Evolutionary conservation across 1,140 invertebrate species (phyloP).

Genomic region (Mylabris phalerata): DNA sequence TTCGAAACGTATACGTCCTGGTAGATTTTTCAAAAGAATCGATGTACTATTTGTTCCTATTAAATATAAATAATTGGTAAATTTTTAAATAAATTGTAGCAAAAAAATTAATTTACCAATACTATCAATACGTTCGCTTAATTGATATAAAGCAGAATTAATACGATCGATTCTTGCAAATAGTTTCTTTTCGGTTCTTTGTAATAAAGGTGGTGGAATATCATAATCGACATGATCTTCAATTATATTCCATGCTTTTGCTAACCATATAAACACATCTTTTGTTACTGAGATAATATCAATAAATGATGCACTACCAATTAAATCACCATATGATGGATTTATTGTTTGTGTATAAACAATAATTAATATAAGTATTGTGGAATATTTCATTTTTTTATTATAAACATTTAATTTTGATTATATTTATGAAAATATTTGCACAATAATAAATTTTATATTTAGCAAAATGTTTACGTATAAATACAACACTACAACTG

Average conservation of each 20-base stretch:
- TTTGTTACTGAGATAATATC: conserved; percentile 56
- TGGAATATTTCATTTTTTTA: too few species aligned
- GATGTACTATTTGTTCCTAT: conserved; percentile 33
- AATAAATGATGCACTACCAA: conserved; percentile 20
- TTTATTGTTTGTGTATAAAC: conserved; percentile 17
- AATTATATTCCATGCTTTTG: conserved; percentile 57
- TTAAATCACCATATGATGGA: not conserved
- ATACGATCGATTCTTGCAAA: conserved; percentile 33
- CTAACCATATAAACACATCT: conserved; percentile 50
- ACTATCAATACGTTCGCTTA: conserved; percentile 34
- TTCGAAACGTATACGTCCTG: conserved; percentile 46
- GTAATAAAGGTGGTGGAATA: conserved; percentile 50
- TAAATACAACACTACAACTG: conserved; percentile 27
- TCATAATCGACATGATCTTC: conserved; percentile 47
- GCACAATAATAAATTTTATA: too few species aligned
- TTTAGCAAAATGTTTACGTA: too few species aligned
- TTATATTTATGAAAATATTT: too few species aligned
- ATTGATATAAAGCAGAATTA: conserved; percentile 17
- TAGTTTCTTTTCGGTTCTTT: conserved; percentile 38
- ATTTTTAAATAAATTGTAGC: too few species aligned
- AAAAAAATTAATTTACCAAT: conserved; percentile 24
- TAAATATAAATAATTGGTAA: not conserved
- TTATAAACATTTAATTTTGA: too few species aligned
- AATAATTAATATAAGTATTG: too few species aligned
- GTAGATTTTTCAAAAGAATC: conserved; percentile 38